Percentiles rank a stretch among this genome's conserved stretches.
phyloP scores from a whole-genome alignment of 2,113 vertebrate genomes.

The Engystomops pustulosus region DNA sequence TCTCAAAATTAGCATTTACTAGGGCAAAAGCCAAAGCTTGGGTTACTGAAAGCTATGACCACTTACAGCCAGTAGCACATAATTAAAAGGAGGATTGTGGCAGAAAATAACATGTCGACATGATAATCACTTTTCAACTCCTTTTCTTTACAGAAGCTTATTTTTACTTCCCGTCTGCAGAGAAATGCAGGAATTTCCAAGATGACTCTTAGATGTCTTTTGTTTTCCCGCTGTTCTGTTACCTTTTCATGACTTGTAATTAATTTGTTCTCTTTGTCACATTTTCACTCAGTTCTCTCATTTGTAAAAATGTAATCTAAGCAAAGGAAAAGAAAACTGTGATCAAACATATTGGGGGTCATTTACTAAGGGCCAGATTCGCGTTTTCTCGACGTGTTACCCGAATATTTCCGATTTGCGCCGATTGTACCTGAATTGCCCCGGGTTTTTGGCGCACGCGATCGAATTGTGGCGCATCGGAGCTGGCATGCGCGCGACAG shows the following conservation, averaged over 20 bases:
- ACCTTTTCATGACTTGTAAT: not conserved
- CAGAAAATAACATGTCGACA: constrained; percentile 6
- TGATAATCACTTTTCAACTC: not conserved
- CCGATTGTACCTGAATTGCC: no score
- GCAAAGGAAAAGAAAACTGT: no score
- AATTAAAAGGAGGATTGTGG: not conserved
- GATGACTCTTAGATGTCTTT: not conserved
- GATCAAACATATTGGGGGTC: no score
- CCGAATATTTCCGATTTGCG: no score
- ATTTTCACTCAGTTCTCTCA: not conserved
- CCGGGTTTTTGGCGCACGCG: no score
- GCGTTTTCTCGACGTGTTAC: no score
- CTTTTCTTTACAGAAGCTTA: not conserved
- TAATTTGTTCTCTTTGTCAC: not conserved
- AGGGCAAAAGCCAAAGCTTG: not conserved
- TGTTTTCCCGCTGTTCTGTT: not conserved
- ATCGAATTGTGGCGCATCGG: no score
- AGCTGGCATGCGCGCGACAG: no score
- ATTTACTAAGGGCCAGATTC: no score
- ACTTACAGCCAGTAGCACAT: not conserved
- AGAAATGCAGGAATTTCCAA: not conserved
- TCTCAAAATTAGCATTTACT: constrained; percentile 4
- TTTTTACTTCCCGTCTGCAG: not conserved
- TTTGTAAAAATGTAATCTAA: not conserved
- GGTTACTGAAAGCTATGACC: not conserved